Percentiles rank a stretch among this genome's conserved stretches.
Evolutionary conservation across 1,140 invertebrate species (phyloP).

Genomic region (Bombus consobrinus): DNA sequence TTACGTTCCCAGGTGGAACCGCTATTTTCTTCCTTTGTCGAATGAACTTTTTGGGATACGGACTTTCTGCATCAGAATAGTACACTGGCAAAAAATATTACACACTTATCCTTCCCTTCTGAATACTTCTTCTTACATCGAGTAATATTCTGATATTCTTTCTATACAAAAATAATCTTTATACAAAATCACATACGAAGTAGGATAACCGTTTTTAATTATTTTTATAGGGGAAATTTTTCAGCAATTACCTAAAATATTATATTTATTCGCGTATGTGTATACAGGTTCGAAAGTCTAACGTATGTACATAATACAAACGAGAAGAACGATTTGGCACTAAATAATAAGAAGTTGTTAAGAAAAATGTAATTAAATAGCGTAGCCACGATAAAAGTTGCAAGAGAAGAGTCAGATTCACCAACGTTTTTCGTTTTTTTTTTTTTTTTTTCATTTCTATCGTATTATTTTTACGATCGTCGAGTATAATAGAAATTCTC

Average conservation of each 20-base stretch:
- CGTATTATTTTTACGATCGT: neutral
- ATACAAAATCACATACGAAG: neutral
- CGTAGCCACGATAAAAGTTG: too few species aligned
- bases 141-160: too few species aligned
- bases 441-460: too few species aligned
- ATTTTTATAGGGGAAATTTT: neutral
- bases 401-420: too few species aligned
- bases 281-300: too few species aligned
- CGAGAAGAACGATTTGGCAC: too few species aligned
- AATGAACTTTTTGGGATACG: neutral
- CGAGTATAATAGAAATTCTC: neutral
- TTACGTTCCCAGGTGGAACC: conserved; percentile 5
- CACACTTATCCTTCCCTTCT: neutral
- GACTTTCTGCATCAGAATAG: neutral
- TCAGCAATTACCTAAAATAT: neutral
- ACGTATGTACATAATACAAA: too few species aligned
- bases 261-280: too few species aligned
- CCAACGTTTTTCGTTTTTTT: too few species aligned
- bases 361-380: too few species aligned
- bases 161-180: neutral
- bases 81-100: neutral
- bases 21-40: neutral
- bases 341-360: too few species aligned
- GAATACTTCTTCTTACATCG: too few species aligned
- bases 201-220: neutral